These are phyloP conservation scores for Oncorhynchus kisutch DNA, from an alignment of 2,113 vertebrate species.

Conservation along the genomic window DNA sequence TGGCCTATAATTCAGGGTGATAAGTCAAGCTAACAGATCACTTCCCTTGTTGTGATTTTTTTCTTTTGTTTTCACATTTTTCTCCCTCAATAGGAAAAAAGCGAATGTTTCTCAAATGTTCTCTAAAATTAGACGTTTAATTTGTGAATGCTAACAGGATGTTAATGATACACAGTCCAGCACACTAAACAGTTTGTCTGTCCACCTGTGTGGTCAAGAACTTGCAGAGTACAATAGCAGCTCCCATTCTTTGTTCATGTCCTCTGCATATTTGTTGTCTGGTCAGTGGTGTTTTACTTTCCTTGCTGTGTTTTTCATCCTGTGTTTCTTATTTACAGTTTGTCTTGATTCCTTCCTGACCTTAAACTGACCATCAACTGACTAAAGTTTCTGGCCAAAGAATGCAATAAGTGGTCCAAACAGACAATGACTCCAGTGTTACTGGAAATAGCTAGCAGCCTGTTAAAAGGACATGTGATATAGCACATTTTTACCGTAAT, in stretches of 20 bases:
- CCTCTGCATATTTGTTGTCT: not conserved
- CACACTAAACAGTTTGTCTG: conserved; percentile 1
- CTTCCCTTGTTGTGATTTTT: not conserved
- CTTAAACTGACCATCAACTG: not conserved
- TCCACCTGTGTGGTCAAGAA: conserved; percentile 16
- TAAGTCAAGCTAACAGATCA: not conserved
- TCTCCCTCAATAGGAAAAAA: not conserved
- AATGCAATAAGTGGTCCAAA: not conserved
- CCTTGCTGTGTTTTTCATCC: conserved; percentile 2
- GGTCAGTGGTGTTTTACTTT: not conserved
- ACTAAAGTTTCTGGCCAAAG: not conserved
- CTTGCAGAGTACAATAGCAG: conserved; percentile 14
- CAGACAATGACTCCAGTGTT: not conserved
- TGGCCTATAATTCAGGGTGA: not conserved
- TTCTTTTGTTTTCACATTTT: not conserved
- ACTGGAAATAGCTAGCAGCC: not conserved
- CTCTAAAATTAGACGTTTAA: not conserved
- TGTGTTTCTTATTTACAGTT: not conserved
- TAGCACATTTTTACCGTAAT: not conserved
- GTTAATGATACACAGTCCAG: conserved; percentile 9
- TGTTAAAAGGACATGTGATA: not conserved
- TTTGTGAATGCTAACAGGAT: conserved; percentile 17
- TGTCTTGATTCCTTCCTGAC: not conserved
- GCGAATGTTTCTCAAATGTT: not conserved
- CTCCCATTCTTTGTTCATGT: conserved; percentile 10